Evolutionary conservation across 53 echinoderm and acorn worm species (phyloP).

Genomic region (Holothuria scabra): DNA sequence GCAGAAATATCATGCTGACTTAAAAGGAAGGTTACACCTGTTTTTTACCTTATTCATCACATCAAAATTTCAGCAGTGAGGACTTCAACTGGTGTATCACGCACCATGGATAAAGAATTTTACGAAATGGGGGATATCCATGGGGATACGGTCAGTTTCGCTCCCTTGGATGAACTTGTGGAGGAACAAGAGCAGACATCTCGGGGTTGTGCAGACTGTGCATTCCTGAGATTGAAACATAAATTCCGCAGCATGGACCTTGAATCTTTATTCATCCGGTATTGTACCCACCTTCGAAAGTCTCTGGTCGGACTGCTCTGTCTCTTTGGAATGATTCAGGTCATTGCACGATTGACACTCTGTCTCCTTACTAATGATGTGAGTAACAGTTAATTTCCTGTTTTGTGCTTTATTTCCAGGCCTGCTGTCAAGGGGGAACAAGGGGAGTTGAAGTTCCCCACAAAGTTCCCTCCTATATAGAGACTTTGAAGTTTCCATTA

Average conservation of each 20-base stretch:
- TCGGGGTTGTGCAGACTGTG: slow-evolving; percentile 75
- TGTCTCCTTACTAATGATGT: neutral
- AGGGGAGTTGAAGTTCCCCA: too few species aligned
- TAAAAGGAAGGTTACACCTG: too few species aligned
- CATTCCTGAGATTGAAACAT: slow-evolving; percentile 64
- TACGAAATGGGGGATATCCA: slow-evolving; percentile 91
- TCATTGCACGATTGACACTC: slow-evolving; percentile 32
- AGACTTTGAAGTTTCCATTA: too few species aligned
- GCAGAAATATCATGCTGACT: too few species aligned
- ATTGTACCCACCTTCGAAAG: slow-evolving; percentile 80
- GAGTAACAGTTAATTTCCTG: neutral
- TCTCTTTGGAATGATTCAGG: slow-evolving; percentile 72
- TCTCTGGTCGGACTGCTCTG: slow-evolving; percentile 87
- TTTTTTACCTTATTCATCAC: too few species aligned
- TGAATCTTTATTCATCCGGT: slow-evolving; percentile 82
- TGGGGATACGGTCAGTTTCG: slow-evolving; percentile 87
- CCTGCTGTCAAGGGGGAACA: too few species aligned
- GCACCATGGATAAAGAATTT: slow-evolving; percentile 67
- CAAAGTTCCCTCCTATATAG: too few species aligned
- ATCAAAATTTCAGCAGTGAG: too few species aligned
- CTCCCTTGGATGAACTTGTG: slow-evolving; percentile 83
- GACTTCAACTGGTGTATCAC: neutral
- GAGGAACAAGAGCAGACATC: slow-evolving; percentile 74
- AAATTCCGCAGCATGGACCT: slow-evolving; percentile 87
- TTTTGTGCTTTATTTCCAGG: too few species aligned